Conservation (phyloP, 2,113 vertebrate genomes). For the Dipodomys merriami region DNA sequence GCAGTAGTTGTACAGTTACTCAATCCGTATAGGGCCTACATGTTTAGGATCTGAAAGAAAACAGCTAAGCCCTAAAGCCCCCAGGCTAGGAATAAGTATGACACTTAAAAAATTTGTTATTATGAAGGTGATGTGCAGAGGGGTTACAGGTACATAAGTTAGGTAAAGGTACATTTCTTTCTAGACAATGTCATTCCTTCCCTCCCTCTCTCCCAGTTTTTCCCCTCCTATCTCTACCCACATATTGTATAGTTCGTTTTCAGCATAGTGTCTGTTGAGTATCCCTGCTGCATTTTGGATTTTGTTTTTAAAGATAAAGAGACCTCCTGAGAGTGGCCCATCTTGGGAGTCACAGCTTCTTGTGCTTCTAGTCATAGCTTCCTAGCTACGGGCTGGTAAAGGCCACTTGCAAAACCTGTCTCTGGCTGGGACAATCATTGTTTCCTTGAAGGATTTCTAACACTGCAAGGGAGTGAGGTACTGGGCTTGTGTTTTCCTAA, state of each 20-base stretch:
- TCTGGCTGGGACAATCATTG: constrained; percentile 44
- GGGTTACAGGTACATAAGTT: too few relatives aligned
- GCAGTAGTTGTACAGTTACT: background rate
- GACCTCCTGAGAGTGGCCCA: background rate
- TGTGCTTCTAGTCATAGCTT: background rate
- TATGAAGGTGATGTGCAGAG: too few relatives aligned
- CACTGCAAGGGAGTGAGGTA: background rate
- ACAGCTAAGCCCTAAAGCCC: constrained; percentile 50
- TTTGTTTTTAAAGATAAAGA: constrained; percentile 3
- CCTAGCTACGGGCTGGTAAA: background rate
- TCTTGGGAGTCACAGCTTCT: constrained; percentile 4
- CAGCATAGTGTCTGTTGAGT: too few relatives aligned
- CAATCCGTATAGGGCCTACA: background rate
- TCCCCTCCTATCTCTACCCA: too few relatives aligned
- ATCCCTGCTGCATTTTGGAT: background rate
- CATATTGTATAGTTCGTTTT: too few relatives aligned
- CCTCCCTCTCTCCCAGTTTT: too few relatives aligned
- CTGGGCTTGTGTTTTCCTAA: background rate
- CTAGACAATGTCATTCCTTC: too few relatives aligned
- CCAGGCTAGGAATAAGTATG: constrained; percentile 15
- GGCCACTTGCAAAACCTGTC: background rate
- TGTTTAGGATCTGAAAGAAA: constrained; percentile 42
- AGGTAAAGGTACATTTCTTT: too few relatives aligned
- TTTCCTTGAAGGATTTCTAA: constrained; percentile 56
- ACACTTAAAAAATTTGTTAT: too few relatives aligned